phyloP scores from a whole-genome alignment of 2,797 vertebrate genomes.

The Gambelia wislizenii region DNA sequence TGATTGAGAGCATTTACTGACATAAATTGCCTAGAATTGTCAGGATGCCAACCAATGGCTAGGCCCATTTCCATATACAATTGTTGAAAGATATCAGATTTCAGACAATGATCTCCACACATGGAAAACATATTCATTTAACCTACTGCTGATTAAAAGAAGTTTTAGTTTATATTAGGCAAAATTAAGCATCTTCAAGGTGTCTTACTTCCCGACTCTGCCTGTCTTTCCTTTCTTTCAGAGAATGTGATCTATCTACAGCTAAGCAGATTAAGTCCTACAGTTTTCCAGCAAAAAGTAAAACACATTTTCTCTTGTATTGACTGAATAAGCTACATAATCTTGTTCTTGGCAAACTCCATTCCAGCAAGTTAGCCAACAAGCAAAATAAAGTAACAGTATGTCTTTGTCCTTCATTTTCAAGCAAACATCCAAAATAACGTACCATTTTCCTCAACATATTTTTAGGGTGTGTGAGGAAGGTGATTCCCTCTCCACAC shows the following conservation, averaged over 20 bases:
- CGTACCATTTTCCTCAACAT: constrained; percentile 24
- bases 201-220: background rate
- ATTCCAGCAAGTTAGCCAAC: background rate
- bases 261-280: background rate
- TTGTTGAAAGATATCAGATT: background rate
- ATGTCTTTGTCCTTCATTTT: constrained; percentile 21
- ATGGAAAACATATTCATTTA: background rate
- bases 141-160: background rate
- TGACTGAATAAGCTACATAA: constrained; percentile 9
- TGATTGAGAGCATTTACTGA: background rate
- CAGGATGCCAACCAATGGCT: background rate
- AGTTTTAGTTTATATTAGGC: background rate
- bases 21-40: background rate
- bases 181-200: background rate
- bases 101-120: background rate
- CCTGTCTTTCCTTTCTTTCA: background rate
- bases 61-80: background rate
- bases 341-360: constrained; percentile 28
- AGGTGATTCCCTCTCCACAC: constrained; percentile 46
- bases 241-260: background rate
- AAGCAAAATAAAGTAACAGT: constrained; percentile 32
- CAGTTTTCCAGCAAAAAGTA: background rate
- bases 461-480: constrained; percentile 38
- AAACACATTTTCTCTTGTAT: background rate
- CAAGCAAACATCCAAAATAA: constrained; percentile 31